These are phyloP conservation scores for Saccopteryx leptura DNA, from an alignment of 2,113 vertebrate genomes.

Conservation along the genomic window DNA sequence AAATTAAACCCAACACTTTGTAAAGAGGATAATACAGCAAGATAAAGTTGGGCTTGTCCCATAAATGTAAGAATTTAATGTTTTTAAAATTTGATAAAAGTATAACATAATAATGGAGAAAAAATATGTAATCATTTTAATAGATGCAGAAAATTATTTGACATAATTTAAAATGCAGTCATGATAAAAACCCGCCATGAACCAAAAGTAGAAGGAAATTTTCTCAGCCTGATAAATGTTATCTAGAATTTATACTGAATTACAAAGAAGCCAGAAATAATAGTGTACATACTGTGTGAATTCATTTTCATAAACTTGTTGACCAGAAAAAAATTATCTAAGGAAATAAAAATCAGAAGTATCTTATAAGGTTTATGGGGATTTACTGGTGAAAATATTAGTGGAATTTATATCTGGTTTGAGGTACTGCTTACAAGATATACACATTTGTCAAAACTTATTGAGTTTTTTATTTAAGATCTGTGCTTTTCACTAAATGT, in stretches of 20 bases:
- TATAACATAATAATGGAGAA: background rate
- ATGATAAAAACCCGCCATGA: background rate
- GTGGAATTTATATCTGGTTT: background rate
- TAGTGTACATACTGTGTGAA: background rate
- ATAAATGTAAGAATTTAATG: background rate
- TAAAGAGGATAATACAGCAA: background rate
- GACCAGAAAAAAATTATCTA: background rate
- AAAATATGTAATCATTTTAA: background rate
- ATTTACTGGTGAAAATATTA: background rate
- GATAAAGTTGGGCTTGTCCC: background rate
- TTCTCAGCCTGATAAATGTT: background rate
- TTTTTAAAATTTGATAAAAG: background rate
- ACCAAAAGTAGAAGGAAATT: background rate
- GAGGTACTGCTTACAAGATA: background rate
- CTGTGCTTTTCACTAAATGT: background rate
- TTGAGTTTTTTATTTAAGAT: background rate
- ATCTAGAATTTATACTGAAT: background rate
- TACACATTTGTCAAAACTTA: background rate
- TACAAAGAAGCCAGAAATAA: background rate
- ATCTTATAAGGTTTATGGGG: background rate
- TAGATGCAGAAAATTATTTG: background rate
- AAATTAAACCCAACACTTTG: background rate
- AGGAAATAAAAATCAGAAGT: background rate
- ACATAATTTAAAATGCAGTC: background rate
- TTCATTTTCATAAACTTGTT: background rate